These are phyloP conservation scores for Planiliza haematocheilus DNA, from an alignment of 2,113 vertebrate genomes.

Conservation along the genomic window DNA sequence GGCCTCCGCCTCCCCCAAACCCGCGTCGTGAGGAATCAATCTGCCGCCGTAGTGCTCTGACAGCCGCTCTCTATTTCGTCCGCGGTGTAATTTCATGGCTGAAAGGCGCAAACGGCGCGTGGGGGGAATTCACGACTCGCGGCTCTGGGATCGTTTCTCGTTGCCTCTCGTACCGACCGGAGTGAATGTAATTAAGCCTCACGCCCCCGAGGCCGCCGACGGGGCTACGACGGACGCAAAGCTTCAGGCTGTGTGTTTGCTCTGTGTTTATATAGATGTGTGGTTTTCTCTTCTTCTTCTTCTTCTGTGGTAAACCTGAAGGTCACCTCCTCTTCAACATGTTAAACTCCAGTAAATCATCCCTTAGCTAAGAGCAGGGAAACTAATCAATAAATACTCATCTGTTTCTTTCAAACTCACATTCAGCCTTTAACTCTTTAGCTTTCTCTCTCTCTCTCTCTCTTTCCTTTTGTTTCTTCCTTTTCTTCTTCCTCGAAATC, in stretches of 20 bases:
- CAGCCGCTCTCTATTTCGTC: slow-evolving; percentile 52
- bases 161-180: slow-evolving; percentile 39
- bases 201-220: neutral
- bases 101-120: slow-evolving; percentile 62
- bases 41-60: slow-evolving; percentile 10
- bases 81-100: slow-evolving; percentile 78
- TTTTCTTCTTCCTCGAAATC: slow-evolving; percentile 42
- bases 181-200: slow-evolving; percentile 60
- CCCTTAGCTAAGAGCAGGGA: slow-evolving; percentile 17
- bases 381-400: slow-evolving; percentile 65
- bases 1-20: neutral
- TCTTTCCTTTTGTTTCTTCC: neutral
- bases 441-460: neutral
- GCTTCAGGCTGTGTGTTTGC: slow-evolving; percentile 10
- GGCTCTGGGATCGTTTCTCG: slow-evolving; percentile 53
- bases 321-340: slow-evolving; percentile 40
- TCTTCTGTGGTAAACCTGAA: slow-evolving; percentile 22
- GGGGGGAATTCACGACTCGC: slow-evolving; percentile 36
- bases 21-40: slow-evolving; percentile 38
- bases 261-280: slow-evolving; percentile 12
- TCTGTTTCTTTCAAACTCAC: slow-evolving; percentile 47
- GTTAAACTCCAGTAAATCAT: slow-evolving; percentile 60
- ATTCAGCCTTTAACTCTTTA: too few species aligned
- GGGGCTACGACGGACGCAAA: neutral
- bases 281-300: slow-evolving; percentile 16